phyloP scores from a whole-genome alignment of 1,140 invertebrate species.

The Bombyx mandarina region DNA sequence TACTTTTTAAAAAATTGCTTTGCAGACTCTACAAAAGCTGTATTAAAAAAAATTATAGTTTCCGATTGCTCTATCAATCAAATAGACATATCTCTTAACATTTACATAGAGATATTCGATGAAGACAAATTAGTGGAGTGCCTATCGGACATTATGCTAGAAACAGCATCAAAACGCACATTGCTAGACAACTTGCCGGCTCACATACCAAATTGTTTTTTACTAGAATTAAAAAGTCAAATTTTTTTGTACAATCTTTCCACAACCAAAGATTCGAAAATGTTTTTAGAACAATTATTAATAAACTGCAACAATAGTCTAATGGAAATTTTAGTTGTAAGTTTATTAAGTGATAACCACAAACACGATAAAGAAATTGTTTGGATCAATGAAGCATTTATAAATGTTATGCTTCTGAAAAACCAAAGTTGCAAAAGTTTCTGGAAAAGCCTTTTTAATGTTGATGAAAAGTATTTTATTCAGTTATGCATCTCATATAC shows the following conservation, averaged over 20 bases:
- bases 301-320: constrained; percentile 24
- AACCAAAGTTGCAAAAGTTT: constrained; percentile 45
- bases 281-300: constrained; percentile 28
- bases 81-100: constrained; percentile 34
- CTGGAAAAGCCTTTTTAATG: constrained; percentile 61
- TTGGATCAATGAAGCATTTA: constrained; percentile 60
- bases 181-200: constrained; percentile 32
- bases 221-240: constrained; percentile 41
- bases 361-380: constrained; percentile 45
- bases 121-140: constrained; percentile 50
- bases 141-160: constrained; percentile 58
- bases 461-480: constrained; percentile 51
- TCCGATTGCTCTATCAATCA: constrained; percentile 29
- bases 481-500: constrained; percentile 57
- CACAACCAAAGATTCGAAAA: constrained; percentile 18
- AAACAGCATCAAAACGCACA: constrained; percentile 52
- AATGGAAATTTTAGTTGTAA: constrained; percentile 35
- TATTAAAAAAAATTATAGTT: constrained; percentile 50
- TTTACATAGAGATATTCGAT: constrained; percentile 42
- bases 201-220: constrained; percentile 30
- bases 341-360: constrained; percentile 34
- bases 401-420: constrained; percentile 55
- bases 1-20: constrained; percentile 38
- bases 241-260: constrained; percentile 44
- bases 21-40: constrained; percentile 41